Percentiles rank a stretch among this genome's conserved stretches.
Conservation (phyloP, 2,113 vertebrate species). For the Pristiophorus japonicus region DNA sequence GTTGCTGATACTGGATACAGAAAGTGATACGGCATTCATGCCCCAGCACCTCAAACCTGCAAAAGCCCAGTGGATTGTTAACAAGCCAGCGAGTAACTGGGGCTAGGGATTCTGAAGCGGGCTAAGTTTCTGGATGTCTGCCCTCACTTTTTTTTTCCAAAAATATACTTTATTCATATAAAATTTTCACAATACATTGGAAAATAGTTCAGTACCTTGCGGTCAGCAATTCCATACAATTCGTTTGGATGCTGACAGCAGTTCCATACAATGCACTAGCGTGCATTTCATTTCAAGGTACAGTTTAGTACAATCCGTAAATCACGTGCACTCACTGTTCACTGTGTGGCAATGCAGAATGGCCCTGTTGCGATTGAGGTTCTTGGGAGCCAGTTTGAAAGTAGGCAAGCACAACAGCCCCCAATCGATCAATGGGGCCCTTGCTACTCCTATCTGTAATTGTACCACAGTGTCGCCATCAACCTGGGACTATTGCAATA, state of each 20-base stretch:
- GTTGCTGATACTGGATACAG: background rate
- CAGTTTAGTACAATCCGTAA: too few relatives aligned
- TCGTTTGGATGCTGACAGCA: too few relatives aligned
- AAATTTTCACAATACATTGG: too few relatives aligned
- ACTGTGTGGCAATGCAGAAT: background rate
- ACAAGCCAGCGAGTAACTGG: background rate
- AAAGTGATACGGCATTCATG: background rate
- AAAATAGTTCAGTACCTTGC: too few relatives aligned
- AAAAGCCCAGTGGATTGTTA: background rate
- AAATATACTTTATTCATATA: too few relatives aligned
- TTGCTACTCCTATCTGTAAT: background rate
- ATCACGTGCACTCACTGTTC: background rate
- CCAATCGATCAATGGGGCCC: background rate
- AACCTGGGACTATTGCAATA: background rate
- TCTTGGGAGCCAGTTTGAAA: background rate
- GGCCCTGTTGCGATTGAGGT: background rate
- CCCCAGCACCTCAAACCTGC: background rate
- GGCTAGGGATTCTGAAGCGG: background rate
- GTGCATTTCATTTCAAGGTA: too few relatives aligned
- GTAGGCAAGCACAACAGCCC: too few relatives aligned
- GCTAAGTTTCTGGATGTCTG: background rate
- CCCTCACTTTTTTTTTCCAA: too few relatives aligned
- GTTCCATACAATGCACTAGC: too few relatives aligned
- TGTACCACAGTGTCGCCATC: background rate
- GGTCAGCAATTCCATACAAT: too few relatives aligned